Evolutionary conservation across 1,140 invertebrate species (phyloP).

Genomic region (Saccostrea echinata): DNA sequence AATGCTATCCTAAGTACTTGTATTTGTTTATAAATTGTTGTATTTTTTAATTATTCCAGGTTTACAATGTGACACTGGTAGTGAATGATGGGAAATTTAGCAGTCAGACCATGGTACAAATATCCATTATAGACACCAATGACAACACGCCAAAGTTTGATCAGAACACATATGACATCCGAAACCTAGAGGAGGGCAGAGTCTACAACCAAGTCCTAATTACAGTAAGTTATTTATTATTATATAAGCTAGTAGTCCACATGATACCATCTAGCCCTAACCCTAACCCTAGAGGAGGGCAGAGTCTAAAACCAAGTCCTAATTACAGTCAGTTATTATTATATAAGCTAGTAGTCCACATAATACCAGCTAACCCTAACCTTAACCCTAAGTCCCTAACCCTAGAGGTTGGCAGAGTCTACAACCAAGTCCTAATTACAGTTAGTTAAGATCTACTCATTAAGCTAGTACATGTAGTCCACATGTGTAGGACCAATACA

Average conservation of each 20-base stretch:
- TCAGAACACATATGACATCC: conserved; percentile 82
- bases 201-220: conserved; percentile 24
- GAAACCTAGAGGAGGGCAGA: conserved; percentile 97
- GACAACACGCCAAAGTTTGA: conserved; percentile 67
- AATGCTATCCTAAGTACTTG: too few species aligned
- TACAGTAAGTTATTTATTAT: not conserved
- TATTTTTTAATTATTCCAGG: conserved; percentile 36
- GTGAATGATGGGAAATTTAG: conserved; percentile 81
- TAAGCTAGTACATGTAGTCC: too few species aligned
- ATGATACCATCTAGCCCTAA: too few species aligned
- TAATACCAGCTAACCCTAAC: too few species aligned
- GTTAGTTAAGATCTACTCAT: too few species aligned
- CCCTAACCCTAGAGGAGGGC: conserved; percentile 97
- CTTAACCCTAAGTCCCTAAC: too few species aligned
- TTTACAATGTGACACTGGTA: conserved; percentile 64
- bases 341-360: too few species aligned
- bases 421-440: not conserved
- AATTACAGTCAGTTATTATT: not conserved
- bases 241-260: too few species aligned
- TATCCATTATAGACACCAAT: conserved; percentile 65
- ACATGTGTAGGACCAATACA: too few species aligned
- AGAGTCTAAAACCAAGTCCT: conserved; percentile 80
- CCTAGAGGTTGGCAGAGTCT: conserved; percentile 94
- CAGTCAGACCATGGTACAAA: conserved; percentile 57
- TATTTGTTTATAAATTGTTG: too few species aligned